Conservation (phyloP, 2,888 invertebrate species). For the Endotricha flammealis region DNA sequence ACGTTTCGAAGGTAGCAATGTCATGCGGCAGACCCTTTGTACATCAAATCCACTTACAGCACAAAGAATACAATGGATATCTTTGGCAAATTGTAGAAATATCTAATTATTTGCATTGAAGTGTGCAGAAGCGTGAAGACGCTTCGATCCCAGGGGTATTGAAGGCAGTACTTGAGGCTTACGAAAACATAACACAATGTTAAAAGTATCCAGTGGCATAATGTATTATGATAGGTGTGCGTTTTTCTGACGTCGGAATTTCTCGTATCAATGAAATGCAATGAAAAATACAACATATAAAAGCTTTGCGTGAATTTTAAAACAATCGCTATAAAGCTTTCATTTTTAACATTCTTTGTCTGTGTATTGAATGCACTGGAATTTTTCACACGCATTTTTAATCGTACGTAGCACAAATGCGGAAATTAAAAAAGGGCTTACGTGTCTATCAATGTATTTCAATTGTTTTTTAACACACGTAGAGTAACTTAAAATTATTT, state of each 20-base stretch:
- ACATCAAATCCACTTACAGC: conserved; percentile 67
- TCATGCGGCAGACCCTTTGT: conserved; percentile 63
- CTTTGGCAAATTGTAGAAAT: conserved; percentile 77
- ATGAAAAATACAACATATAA: no score
- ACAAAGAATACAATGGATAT: conserved; percentile 65
- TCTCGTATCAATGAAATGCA: no score
- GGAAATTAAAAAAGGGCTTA: background rate
- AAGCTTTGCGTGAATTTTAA: no score
- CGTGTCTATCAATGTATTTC: no score
- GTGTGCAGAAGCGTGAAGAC: conserved; percentile 58
- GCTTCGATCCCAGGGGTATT: conserved; percentile 42
- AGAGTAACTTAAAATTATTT: no score
- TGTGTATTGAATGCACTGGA: background rate
- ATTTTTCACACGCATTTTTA: background rate
- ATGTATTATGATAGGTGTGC: conserved; percentile 50
- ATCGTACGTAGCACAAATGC: background rate
- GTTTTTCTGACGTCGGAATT: no score
- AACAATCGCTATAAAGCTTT: no score
- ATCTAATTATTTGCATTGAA: conserved; percentile 73
- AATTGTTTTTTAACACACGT: no score
- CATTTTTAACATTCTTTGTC: background rate
- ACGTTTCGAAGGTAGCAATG: conserved; percentile 59
- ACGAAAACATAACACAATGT: conserved; percentile 66
- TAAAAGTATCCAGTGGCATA: conserved; percentile 35
- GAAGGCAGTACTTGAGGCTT: conserved; percentile 67